A percentile compares a stretch with the other conserved stretches of the same genome.
Conservation (phyloP, 2,113 vertebrate genomes). For the Lophius piscatorius region DNA sequence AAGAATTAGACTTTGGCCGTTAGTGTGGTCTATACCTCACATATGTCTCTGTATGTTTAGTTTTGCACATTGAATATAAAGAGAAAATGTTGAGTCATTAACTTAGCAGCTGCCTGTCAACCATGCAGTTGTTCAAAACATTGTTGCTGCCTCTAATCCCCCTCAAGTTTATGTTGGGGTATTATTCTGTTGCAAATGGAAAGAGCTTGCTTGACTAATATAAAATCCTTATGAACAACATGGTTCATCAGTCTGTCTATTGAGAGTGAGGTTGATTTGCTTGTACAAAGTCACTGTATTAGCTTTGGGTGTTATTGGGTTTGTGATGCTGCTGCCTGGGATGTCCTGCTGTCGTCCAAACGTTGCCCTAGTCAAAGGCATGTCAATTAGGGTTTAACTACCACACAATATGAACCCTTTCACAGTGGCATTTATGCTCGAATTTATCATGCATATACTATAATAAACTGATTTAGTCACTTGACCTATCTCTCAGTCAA, state of each 20-base stretch:
- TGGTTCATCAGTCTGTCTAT: slow-evolving; percentile 27
- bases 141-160: slow-evolving; percentile 32
- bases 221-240: slow-evolving; percentile 52
- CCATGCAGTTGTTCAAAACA: slow-evolving; percentile 19
- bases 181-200: slow-evolving; percentile 10
- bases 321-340: slow-evolving; percentile 11
- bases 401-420: slow-evolving; percentile 3
- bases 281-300: slow-evolving; percentile 27
- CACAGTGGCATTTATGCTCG: not conserved
- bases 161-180: slow-evolving; percentile 19
- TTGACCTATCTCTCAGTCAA: not conserved
- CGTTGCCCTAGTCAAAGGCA: slow-evolving; percentile 13
- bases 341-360: slow-evolving; percentile 32
- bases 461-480: slow-evolving; percentile 1
- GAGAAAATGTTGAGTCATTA: slow-evolving; percentile 11
- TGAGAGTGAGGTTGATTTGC: slow-evolving; percentile 29
- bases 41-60: not conserved
- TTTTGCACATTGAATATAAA: not conserved
- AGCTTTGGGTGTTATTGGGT: slow-evolving; percentile 38
- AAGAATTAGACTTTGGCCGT: not conserved
- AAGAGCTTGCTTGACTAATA: slow-evolving; percentile 47
- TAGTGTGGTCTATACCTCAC: not conserved
- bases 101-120: slow-evolving; percentile 19
- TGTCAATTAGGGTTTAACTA: not conserved
- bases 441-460: slow-evolving; percentile 1